These are phyloP conservation scores for Mercenaria mercenaria DNA, from an alignment of 1,140 invertebrate species.

Conservation along the genomic window DNA sequence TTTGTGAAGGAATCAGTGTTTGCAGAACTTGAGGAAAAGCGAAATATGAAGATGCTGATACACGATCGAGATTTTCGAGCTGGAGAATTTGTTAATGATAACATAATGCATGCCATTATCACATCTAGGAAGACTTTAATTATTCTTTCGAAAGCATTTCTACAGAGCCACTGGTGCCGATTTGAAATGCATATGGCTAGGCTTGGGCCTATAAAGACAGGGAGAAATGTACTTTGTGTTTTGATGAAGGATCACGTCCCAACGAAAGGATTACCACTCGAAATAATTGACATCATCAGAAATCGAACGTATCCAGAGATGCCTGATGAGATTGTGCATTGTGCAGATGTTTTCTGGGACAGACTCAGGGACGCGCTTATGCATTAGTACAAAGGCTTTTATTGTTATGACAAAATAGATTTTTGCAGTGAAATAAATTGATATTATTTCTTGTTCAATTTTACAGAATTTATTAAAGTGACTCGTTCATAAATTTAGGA, in stretches of 20 bases:
- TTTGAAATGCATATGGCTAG: slow-evolving; percentile 90
- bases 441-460: no score
- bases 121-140: slow-evolving; percentile 88
- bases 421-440: no score
- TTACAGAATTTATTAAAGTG: no score
- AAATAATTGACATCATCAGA: slow-evolving; percentile 30
- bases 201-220: slow-evolving; percentile 23
- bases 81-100: slow-evolving; percentile 90
- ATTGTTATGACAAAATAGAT: no score
- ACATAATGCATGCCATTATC: slow-evolving; percentile 88
- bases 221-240: background rate
- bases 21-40: slow-evolving; percentile 25
- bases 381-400: no score
- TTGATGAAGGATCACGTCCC: background rate
- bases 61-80: slow-evolving; percentile 95
- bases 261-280: background rate
- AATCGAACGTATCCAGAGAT: slow-evolving; percentile 17
- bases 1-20: background rate
- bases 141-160: slow-evolving; percentile 89
- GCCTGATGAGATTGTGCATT: background rate
- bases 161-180: slow-evolving; percentile 89
- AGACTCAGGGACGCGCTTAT: background rate
- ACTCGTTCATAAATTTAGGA: no score
- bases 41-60: slow-evolving; percentile 93
- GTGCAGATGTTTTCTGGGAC: slow-evolving; percentile 28